phyloP scores from a whole-genome alignment of 1,140 invertebrate genomes.

The Drosophila hydei region DNA sequence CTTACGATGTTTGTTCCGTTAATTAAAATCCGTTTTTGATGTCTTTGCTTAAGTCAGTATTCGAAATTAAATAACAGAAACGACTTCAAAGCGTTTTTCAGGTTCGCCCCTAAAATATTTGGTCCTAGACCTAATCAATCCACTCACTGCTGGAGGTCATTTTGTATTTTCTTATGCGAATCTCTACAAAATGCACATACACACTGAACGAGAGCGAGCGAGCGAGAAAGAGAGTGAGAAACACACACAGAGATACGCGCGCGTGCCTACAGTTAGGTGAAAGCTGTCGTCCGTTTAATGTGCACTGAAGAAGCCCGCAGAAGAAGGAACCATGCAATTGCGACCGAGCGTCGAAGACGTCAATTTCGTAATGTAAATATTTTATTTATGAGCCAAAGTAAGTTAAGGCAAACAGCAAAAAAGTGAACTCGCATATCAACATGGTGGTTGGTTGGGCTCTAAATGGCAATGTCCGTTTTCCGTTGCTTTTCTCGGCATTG shows the following conservation, averaged over 20 bases:
- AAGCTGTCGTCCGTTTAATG: slow-evolving; percentile 38
- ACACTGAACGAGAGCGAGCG: neutral
- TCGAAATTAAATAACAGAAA: slow-evolving; percentile 42
- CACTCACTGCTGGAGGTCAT: slow-evolving; percentile 53
- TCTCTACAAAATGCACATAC: slow-evolving; percentile 9
- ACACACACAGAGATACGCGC: slow-evolving; percentile 12
- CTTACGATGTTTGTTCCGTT: slow-evolving; percentile 46
- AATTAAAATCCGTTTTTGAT: slow-evolving; percentile 72
- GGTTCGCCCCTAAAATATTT: slow-evolving; percentile 11
- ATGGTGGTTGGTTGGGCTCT: slow-evolving; percentile 48
- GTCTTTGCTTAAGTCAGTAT: slow-evolving; percentile 67
- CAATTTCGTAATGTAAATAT: slow-evolving; percentile 84
- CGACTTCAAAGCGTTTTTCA: slow-evolving; percentile 62
- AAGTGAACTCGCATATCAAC: slow-evolving; percentile 36
- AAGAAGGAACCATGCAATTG: slow-evolving; percentile 46
- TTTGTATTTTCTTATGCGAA: slow-evolving; percentile 50
- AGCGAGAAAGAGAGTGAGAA: slow-evolving; percentile 4
- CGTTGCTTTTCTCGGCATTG: slow-evolving; percentile 25
- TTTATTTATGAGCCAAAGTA: slow-evolving; percentile 81
- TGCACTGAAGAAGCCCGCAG: slow-evolving; percentile 23
- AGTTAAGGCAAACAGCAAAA: slow-evolving; percentile 72
- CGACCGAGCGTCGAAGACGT: slow-evolving; percentile 78
- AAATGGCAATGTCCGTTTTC: slow-evolving; percentile 28
- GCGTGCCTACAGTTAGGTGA: slow-evolving; percentile 14
- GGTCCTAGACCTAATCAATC: slow-evolving; percentile 48